A percentile compares a stretch with the other conserved stretches of the same genome.
These are phyloP conservation scores for Ypsolopha scabrella DNA, from an alignment of 2,888 invertebrate species.

Conservation along the genomic window DNA sequence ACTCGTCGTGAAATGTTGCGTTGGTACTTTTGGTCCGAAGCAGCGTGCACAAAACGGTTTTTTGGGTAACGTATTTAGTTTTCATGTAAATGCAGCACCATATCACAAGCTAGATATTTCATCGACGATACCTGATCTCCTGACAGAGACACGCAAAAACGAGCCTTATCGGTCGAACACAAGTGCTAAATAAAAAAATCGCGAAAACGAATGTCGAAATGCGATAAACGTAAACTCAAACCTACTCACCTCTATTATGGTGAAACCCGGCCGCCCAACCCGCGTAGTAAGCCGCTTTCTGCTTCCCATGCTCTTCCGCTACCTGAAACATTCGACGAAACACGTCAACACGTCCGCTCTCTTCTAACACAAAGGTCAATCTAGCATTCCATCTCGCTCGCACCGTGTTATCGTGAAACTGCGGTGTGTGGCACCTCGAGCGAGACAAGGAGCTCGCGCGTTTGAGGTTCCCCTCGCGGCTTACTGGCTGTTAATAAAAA, in stretches of 20 bases:
- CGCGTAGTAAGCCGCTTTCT: slow-evolving; percentile 81
- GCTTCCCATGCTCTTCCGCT: slow-evolving; percentile 88
- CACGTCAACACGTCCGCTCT: neutral
- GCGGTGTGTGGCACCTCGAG: slow-evolving; percentile 1
- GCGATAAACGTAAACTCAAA: neutral
- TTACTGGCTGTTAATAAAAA: slow-evolving; percentile 1
- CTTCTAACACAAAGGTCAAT: neutral
- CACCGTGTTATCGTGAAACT: slow-evolving; percentile 1
- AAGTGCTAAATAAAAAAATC: no score
- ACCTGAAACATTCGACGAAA: slow-evolving; percentile 42
- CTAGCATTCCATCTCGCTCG: neutral
- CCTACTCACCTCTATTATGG: slow-evolving; percentile 64
- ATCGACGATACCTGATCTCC: no score
- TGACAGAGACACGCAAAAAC: no score
- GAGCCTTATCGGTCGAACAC: no score
- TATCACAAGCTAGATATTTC: no score
- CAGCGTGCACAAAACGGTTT: slow-evolving; percentile 35
- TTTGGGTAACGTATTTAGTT: neutral
- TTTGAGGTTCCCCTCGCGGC: neutral
- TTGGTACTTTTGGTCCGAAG: slow-evolving; percentile 18
- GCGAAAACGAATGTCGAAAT: no score
- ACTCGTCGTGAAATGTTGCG: neutral
- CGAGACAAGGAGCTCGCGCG: slow-evolving; percentile 1
- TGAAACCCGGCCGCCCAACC: slow-evolving; percentile 78
- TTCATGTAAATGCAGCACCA: neutral